These are phyloP conservation scores for Euschistus heros DNA, from an alignment of 1,140 invertebrate species.

Conservation along the genomic window DNA sequence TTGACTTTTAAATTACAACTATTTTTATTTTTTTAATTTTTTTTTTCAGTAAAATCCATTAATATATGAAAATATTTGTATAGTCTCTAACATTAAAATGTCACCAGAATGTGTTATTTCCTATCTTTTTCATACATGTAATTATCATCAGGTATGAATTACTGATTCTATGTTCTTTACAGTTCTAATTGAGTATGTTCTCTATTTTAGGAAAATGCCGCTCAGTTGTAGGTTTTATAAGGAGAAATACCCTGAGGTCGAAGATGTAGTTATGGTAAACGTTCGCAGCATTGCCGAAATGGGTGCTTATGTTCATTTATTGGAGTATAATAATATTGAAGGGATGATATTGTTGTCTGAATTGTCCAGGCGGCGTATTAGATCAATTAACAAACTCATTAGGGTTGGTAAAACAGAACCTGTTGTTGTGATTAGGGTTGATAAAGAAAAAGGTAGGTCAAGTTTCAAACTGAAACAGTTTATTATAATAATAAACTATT, in stretches of 20 bases:
- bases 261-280: slow-evolving; percentile 99
- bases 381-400: slow-evolving; percentile 99
- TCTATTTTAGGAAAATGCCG: slow-evolving; percentile 52
- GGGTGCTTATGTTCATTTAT: slow-evolving; percentile 96
- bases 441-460: slow-evolving; percentile 94
- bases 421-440: slow-evolving; percentile 97
- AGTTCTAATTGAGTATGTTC: no score
- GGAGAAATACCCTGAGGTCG: slow-evolving; percentile 94
- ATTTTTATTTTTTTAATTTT: no score
- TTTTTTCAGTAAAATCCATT: no score
- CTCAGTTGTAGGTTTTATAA: slow-evolving; percentile 95
- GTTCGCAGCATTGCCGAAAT: slow-evolving; percentile 97
- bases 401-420: slow-evolving; percentile 97
- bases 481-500: no score
- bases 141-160: no score
- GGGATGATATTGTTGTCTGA: slow-evolving; percentile 94
- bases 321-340: slow-evolving; percentile 99
- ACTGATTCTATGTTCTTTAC: no score
- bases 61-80: no score
- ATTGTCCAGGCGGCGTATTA: slow-evolving; percentile 92
- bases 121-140: no score
- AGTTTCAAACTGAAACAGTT: no score
- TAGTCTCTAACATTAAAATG: no score
- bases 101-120: no score
- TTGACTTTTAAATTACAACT: no score